phyloP scores from a whole-genome alignment of 2,888 invertebrate genomes.

The Metalampra italica region DNA sequence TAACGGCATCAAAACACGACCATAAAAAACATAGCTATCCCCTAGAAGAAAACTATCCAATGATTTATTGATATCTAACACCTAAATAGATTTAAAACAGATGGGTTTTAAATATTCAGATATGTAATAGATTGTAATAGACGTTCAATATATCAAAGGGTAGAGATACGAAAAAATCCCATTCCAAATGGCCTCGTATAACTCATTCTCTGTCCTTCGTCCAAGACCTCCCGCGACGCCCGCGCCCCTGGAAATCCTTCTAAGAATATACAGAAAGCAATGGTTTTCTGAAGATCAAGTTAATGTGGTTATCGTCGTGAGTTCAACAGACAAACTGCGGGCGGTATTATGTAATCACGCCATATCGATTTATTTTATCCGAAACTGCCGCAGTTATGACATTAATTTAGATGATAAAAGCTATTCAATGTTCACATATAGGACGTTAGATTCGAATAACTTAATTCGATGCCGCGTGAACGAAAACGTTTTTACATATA shows the following conservation, averaged over 20 bases:
- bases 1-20: conserved; percentile 5
- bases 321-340: conserved; percentile 56
- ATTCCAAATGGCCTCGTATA: conserved; percentile 50
- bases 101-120: conserved; percentile 19
- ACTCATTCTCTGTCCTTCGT: conserved; percentile 38
- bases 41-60: conserved; percentile 1
- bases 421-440: conserved; percentile 64
- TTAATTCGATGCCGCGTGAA: conserved; percentile 58
- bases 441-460: conserved; percentile 65
- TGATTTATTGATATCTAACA: conserved; percentile 10
- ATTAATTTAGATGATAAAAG: conserved; percentile 71
- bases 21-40: conserved; percentile 1
- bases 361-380: conserved; percentile 73
- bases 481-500: conserved; percentile 44
- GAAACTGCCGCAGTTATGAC: conserved; percentile 73
- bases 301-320: conserved; percentile 42
- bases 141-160: conserved; percentile 44
- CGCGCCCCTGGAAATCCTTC: conserved; percentile 20
- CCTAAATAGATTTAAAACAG: conserved; percentile 15
- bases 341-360: conserved; percentile 70
- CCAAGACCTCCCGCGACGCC: conserved; percentile 28
- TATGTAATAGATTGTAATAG: conserved; percentile 44
- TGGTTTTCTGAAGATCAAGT: conserved; percentile 42
- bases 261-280: conserved; percentile 29
- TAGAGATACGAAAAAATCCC: conserved; percentile 40